phyloP scores from a whole-genome alignment of 1,140 invertebrate genomes.

The Cyphomyrmex costatus region DNA sequence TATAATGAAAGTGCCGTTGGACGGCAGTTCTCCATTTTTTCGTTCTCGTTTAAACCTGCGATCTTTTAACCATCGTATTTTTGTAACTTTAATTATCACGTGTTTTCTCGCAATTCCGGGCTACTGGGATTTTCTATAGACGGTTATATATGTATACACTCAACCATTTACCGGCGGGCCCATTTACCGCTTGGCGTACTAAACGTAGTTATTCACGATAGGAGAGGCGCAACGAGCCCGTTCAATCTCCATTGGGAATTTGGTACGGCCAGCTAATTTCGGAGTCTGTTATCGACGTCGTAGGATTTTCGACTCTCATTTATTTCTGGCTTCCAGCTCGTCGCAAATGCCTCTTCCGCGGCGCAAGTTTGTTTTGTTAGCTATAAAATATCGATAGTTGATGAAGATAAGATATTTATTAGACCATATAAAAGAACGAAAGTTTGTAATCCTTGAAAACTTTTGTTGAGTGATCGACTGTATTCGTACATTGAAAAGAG shows the following conservation, averaged over 20 bases:
- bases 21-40: not conserved
- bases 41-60: not conserved
- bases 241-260: conserved; percentile 78
- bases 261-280: conserved; percentile 76
- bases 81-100: conserved; percentile 78
- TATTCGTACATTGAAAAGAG: conserved; percentile 1
- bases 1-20: conserved; percentile 63
- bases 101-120: conserved; percentile 70
- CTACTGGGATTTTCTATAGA: conserved; percentile 72
- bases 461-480: conserved; percentile 17
- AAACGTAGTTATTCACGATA: conserved; percentile 79
- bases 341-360: conserved; percentile 1
- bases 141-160: conserved; percentile 31
- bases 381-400: conserved; percentile 38
- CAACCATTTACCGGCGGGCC: conserved; percentile 66
- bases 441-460: not conserved
- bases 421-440: conserved; percentile 21
- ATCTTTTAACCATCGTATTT: conserved; percentile 66
- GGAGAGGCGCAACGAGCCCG: conserved; percentile 74
- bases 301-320: conserved; percentile 76
- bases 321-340: conserved; percentile 68
- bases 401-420: conserved; percentile 54
- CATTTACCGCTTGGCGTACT: conserved; percentile 74
- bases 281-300: conserved; percentile 77
- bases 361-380: not conserved